Percentiles rank a stretch among this genome's conserved stretches.
Evolutionary conservation across 2,113 vertebrate genomes (phyloP).

Genomic region (Calidris pugnax): DNA sequence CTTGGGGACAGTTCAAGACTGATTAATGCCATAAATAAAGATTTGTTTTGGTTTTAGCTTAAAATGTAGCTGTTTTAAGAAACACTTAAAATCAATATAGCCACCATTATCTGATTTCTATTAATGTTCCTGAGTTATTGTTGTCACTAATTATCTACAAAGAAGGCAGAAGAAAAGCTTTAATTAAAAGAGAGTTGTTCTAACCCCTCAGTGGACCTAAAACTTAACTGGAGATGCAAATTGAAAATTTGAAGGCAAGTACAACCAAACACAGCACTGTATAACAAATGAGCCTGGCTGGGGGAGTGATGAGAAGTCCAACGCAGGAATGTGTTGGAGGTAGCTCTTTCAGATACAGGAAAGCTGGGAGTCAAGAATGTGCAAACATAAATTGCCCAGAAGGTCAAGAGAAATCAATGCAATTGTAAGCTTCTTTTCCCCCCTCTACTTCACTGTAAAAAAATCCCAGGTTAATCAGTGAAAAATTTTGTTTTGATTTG

Average conservation of each 20-base stretch:
- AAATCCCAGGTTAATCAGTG: fast-evolving
- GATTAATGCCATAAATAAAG: background rate
- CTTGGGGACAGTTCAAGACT: background rate
- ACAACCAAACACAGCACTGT: background rate
- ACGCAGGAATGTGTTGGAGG: background rate
- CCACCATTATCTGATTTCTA: background rate
- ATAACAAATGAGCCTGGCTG: background rate
- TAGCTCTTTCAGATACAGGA: background rate
- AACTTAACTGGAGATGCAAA: background rate
- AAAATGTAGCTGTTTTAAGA: background rate
- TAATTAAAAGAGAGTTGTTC: background rate
- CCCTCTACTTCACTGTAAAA: background rate
- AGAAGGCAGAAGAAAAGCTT: background rate
- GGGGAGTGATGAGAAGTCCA: background rate
- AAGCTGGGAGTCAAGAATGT: background rate
- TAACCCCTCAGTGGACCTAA: background rate
- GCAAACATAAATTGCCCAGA: background rate
- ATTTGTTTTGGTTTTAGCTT: background rate
- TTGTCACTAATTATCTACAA: background rate
- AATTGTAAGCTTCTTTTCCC: background rate
- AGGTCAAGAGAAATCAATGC: background rate
- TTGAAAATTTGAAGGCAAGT: background rate
- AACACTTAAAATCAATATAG: background rate
- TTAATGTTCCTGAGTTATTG: background rate
- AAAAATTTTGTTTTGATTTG: background rate